phyloP scores from a whole-genome alignment of 2,888 invertebrate genomes.

The Drosophila helvetica region DNA sequence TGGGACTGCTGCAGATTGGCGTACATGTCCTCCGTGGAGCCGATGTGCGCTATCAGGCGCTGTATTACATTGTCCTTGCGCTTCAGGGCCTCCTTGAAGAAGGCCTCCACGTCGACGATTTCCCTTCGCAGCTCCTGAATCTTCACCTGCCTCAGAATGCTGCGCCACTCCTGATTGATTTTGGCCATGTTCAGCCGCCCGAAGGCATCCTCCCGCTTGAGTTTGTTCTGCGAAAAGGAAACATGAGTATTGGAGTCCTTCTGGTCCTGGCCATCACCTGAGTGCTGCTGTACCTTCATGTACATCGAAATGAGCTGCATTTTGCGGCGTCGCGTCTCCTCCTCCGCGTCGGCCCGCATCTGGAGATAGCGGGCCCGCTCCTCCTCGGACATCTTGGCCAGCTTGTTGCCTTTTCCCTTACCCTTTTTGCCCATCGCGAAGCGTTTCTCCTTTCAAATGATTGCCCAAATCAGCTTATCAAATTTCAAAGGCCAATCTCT shows the following conservation, averaged over 20 bases:
- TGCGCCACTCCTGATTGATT: constrained; percentile 93
- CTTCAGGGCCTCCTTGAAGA: constrained; percentile 85
- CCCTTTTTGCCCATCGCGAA: constrained; percentile 86
- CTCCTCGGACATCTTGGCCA: constrained; percentile 94
- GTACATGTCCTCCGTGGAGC: constrained; percentile 90
- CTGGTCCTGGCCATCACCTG: too few species aligned
- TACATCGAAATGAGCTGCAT: constrained; percentile 91
- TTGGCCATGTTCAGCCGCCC: constrained; percentile 92
- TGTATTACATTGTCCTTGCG: constrained; percentile 88
- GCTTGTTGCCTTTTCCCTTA: constrained; percentile 88
- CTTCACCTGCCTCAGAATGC: constrained; percentile 90
- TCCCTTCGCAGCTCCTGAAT: constrained; percentile 89
- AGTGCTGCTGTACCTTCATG: constrained; percentile 87
- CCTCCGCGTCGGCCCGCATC: constrained; percentile 91
- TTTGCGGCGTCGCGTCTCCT: constrained; percentile 91
- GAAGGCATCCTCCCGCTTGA: constrained; percentile 91
- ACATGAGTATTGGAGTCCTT: neutral
- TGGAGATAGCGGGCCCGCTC: constrained; percentile 92
- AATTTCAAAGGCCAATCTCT: constrained; percentile 52
- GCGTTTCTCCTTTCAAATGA: constrained; percentile 21
- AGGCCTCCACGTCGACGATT: constrained; percentile 85
- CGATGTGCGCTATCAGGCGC: constrained; percentile 87
- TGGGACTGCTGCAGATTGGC: constrained; percentile 89
- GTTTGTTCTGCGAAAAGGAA: constrained; percentile 88
- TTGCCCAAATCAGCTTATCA: constrained; percentile 54